Evolutionary conservation across 2,113 vertebrate genomes (phyloP).

Genomic region (Phoxinus phoxinus): DNA sequence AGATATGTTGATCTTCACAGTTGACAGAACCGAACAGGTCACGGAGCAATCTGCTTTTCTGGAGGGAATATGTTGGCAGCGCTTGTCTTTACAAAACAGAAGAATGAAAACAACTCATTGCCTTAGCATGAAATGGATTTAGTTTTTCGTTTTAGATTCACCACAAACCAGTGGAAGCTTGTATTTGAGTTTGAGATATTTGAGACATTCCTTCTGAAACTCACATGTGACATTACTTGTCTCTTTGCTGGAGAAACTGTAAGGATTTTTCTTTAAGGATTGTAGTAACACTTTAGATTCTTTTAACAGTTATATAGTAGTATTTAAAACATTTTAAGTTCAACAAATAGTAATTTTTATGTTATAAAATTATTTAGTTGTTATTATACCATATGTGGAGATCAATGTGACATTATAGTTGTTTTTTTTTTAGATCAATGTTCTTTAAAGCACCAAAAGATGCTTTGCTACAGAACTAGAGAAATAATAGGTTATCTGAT

Average conservation of each 20-base stretch:
- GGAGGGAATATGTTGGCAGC: slow-evolving; percentile 66
- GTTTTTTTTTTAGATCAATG: not conserved
- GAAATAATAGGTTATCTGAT: not conserved
- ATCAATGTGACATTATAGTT: not conserved
- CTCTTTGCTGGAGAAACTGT: not conserved
- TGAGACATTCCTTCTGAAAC: not conserved
- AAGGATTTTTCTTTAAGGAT: not conserved
- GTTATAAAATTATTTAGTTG: not conserved
- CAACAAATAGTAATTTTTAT: not conserved
- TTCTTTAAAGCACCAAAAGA: not conserved
- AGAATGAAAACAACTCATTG: slow-evolving; percentile 35
- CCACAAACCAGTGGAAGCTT: not conserved
- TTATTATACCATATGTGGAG: not conserved
- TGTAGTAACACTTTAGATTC: not conserved
- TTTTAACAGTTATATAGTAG: not conserved
- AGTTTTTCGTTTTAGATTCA: not conserved
- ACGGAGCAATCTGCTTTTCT: slow-evolving; percentile 68
- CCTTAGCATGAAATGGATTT: slow-evolving; percentile 14
- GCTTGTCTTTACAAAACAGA: slow-evolving; percentile 58
- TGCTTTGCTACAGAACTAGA: not conserved
- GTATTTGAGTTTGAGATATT: not conserved
- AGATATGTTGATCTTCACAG: slow-evolving; percentile 76
- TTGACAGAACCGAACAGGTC: slow-evolving; percentile 75
- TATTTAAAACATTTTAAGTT: not conserved
- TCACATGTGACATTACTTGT: not conserved